Evolutionary conservation across 2,113 vertebrate species (phyloP).

Genomic region (Antechinus flavipes): DNA sequence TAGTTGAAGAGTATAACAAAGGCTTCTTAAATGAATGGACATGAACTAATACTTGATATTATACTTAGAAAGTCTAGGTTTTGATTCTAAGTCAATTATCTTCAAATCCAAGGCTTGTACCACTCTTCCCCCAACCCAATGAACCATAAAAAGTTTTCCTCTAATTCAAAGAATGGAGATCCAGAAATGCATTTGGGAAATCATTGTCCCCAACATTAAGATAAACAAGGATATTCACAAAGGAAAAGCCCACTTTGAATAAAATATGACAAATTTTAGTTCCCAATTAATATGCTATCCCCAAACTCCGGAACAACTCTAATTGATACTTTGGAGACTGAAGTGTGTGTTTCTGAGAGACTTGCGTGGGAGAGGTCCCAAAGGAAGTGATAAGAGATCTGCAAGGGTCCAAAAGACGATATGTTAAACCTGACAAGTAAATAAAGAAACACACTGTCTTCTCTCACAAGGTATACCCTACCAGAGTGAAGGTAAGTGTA

Average conservation of each 20-base stretch:
- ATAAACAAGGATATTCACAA: not conserved
- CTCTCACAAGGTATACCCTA: not conserved
- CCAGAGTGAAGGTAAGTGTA: not conserved
- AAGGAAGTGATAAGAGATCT: not conserved
- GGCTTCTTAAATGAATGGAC: not conserved
- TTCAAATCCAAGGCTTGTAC: not conserved
- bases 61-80: not conserved
- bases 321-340: slow-evolving; percentile 56
- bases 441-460: not conserved
- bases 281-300: not conserved
- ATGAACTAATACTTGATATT: not conserved
- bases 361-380: not conserved
- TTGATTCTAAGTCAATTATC: not conserved
- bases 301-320: not conserved
- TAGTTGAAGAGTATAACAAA: not conserved
- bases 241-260: not conserved
- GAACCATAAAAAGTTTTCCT: not conserved
- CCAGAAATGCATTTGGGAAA: not conserved
- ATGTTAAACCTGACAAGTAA: not conserved
- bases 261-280: not conserved
- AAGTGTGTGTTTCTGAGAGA: not conserved
- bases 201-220: not conserved
- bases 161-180: not conserved
- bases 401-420: not conserved
- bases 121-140: not conserved